These are phyloP conservation scores for Pteropus alecto DNA, from an alignment of 2,113 vertebrate genomes.

Conservation along the genomic window DNA sequence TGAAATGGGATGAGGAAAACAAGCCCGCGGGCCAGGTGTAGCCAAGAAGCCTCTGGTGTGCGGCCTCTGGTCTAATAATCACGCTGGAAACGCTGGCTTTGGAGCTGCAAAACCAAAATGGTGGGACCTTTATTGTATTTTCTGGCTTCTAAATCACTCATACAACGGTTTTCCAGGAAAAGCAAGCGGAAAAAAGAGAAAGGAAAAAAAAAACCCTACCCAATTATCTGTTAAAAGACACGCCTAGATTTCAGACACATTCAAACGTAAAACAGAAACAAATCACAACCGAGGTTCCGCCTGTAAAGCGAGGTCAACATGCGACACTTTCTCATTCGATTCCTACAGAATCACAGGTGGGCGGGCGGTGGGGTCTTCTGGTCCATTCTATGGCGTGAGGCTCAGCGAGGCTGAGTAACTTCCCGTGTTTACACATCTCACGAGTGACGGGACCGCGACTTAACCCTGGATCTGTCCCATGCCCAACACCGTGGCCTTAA, in stretches of 20 bases:
- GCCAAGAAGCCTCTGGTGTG: not conserved
- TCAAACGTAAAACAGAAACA: not conserved
- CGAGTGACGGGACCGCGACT: not conserved
- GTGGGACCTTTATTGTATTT: not conserved
- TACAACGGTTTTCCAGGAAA: not conserved
- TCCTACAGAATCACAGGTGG: not conserved
- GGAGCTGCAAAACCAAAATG: not conserved
- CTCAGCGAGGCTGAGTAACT: not conserved
- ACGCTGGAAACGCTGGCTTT: accelerated
- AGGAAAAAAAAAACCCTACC: not conserved
- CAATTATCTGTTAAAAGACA: not conserved
- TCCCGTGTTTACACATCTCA: not conserved
- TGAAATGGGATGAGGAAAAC: not conserved
- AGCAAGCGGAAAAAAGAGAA: not conserved
- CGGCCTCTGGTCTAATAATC: not conserved
- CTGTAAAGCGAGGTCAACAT: not conserved
- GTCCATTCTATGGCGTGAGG: not conserved
- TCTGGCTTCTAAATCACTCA: not conserved
- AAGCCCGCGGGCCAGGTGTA: not conserved
- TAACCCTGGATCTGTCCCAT: not conserved
- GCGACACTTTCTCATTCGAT: not conserved
- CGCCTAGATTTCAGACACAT: not conserved
- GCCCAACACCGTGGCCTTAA: accelerated
- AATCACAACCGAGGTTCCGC: not conserved
- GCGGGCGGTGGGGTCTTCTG: not conserved